Base-by-base conservation (phyloP, 2,113 vertebrate species). In the Poecile atricapillus region DNA sequence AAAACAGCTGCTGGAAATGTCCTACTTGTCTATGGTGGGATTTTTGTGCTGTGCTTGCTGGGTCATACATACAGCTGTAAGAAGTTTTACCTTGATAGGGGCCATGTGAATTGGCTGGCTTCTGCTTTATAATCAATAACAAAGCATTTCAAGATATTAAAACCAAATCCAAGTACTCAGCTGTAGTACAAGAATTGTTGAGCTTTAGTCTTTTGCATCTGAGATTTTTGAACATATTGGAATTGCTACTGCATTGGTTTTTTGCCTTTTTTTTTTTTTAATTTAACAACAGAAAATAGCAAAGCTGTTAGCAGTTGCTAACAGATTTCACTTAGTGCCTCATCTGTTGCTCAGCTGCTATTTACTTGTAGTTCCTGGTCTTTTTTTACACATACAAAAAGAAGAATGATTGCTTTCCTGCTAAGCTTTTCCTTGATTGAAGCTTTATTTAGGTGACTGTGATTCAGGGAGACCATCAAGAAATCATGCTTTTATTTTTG, bases 321-420 rank as follows among this genome's bases (percentile, higher is more conserved):
- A 97, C 97, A 97, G 97, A 97, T 97, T 98, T 97, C 94, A 62
- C 96, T 97, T 97, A 93, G 90, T 95, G 95, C 97, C 96, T 98
- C 97, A 96, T 97, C 98, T 98, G 97, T 96, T 98, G 95, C 96
- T 98, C 97, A 98, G 96, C 97, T 97, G 96, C 97, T 98, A 96
- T 98, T 97, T 97, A 98, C 97, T 97, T 98, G 88, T 90, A 95
- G 88, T 90, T 94, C 96, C 96, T 97, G 95, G 96, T 95, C 95
- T 93, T 97, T 97, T 94, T 90, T 96, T 96, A 88, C 90, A 96
- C 94, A 94, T 94, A 83, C 17, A 35, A 75, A 91, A 90, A 83
- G 91, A 94, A 96, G 62, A 95, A 93, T 68, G 79, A 97, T 97
- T 96, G 91, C 92, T 96, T 95, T 95, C 73, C 82, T 94, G 90